Evolutionary conservation across 2,888 invertebrate genomes (phyloP), one percentile per base, ranked within the genome.

Genomic region (Lysandra coridon): DNA sequence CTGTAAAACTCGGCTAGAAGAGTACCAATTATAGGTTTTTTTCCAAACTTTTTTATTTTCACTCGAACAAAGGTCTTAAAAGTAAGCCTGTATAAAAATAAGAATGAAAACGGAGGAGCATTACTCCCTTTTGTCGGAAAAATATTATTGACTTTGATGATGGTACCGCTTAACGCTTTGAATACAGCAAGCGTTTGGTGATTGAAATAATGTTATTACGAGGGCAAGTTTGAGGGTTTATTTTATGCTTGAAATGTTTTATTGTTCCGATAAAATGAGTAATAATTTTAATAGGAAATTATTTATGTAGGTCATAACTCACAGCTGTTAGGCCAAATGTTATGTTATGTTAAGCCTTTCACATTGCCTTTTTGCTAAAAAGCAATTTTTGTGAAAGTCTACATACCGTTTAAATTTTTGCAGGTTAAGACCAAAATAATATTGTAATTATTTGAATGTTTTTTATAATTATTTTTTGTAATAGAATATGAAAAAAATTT

Each of bases 61-160:
- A 69, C 33, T 69, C 33, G 69, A 69, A 69, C 69, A 69, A 69
- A 37, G 69, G 69, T 69, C 69, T 69, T 69, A 69, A 69, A 69
- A 30, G 69, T 69, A 69, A 69, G 33, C 69, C 33, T 7, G 33
- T 69, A 69, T 69, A 69, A 69, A 69, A 69, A 69, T 69, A 10
- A 69, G 30, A 33, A 30, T 30, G 69, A 69, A 33, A 12, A 14
- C 33, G 33, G 14, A 69, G 4, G 4, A 69, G 69, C 14, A 33
- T 30, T 30, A 12, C 64, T 64, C 30, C 62, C 62, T 23, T 33
- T 69, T 69, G 69, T 33, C 14, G 4, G 14, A 69, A 69, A 69
- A 69, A 23, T 7, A 62, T 30, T 69, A 69, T 69, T 69, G 33
- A 69, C 33, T 69, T 69, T 69, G 69, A 69, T 69, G 33, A 14